These are phyloP conservation scores for Yponomeuta sedellus DNA, from an alignment of 2,888 invertebrate genomes.

Conservation along the genomic window DNA sequence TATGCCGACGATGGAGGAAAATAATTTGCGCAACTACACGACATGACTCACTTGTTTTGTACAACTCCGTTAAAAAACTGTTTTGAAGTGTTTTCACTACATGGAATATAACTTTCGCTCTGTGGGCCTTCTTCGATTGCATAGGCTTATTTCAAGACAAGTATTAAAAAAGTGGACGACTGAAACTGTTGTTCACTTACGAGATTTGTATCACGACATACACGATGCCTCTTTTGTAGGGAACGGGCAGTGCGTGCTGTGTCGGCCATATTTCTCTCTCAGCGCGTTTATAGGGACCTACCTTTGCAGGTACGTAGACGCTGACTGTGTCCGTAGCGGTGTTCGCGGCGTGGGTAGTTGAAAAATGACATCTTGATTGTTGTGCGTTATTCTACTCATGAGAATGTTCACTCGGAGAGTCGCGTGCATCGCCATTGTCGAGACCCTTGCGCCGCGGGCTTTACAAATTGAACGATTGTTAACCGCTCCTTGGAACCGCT, in stretches of 20 bases:
- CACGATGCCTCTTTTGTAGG: slow-evolving; percentile 62
- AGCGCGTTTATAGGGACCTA: slow-evolving; percentile 34
- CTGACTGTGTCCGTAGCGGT: slow-evolving; percentile 23
- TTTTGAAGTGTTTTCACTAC: neutral
- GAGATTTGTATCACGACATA: slow-evolving; percentile 68
- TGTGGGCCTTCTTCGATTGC: slow-evolving; percentile 33
- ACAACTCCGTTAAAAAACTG: neutral
- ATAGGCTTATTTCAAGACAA: slow-evolving; percentile 27
- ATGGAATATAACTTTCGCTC: slow-evolving; percentile 5
- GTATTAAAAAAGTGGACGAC: slow-evolving; percentile 49
- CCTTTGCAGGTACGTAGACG: slow-evolving; percentile 18
- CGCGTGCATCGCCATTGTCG: slow-evolving; percentile 67
- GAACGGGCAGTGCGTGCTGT: slow-evolving; percentile 58
- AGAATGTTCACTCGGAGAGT: slow-evolving; percentile 61
- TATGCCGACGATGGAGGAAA: neutral
- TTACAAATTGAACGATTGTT: slow-evolving; percentile 75
- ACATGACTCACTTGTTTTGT: neutral
- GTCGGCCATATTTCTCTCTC: slow-evolving; percentile 69
- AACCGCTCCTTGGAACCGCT: slow-evolving; percentile 56
- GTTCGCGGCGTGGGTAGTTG: slow-evolving; percentile 72
- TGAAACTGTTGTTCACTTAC: slow-evolving; percentile 54
- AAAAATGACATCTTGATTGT: slow-evolving; percentile 78
- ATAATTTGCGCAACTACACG: neutral
- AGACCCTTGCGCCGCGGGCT: slow-evolving; percentile 46
- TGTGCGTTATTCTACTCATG: slow-evolving; percentile 73